Conservation (phyloP, 2,888 invertebrate genomes). For the Drosophila fulvimacula region DNA sequence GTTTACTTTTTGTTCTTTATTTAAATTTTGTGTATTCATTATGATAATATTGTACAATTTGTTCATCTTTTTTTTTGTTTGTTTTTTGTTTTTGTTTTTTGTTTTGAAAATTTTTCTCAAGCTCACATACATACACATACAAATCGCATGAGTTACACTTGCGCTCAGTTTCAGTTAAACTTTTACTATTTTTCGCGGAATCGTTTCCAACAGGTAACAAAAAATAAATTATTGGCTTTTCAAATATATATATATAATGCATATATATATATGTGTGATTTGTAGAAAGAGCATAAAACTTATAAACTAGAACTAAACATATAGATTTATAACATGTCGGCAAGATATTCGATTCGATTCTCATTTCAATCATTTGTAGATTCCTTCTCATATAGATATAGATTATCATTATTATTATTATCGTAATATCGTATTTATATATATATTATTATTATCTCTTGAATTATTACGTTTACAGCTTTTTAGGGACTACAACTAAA, state of each 20-base stretch:
- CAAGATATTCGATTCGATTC: slow-evolving; percentile 73
- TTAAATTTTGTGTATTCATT: slow-evolving; percentile 80
- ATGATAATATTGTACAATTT: slow-evolving; percentile 79
- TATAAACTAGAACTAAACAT: slow-evolving; percentile 64
- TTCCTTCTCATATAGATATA: slow-evolving; percentile 34
- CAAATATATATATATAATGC: slow-evolving; percentile 36
- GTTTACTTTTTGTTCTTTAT: slow-evolving; percentile 76
- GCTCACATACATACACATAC: slow-evolving; percentile 46
- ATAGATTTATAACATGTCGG: slow-evolving; percentile 78
- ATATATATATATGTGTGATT: slow-evolving; percentile 26
- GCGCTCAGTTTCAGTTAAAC: slow-evolving; percentile 58
- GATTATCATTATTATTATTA: slow-evolving; percentile 22
- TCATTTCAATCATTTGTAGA: slow-evolving; percentile 44
- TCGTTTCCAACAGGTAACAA: slow-evolving; percentile 78
- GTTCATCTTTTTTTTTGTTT: slow-evolving; percentile 39
- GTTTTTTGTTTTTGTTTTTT: slow-evolving; percentile 29
- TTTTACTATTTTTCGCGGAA: slow-evolving; percentile 80
- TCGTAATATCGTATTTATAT: slow-evolving; percentile 20
- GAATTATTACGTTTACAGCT: slow-evolving; percentile 43
- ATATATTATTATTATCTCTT: slow-evolving; percentile 29
- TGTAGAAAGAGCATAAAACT: slow-evolving; percentile 77
- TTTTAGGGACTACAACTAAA: slow-evolving; percentile 68
- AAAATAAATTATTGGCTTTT: slow-evolving; percentile 80
- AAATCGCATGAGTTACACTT: slow-evolving; percentile 37
- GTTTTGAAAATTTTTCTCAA: slow-evolving; percentile 68